A percentile compares a stretch with the other conserved stretches of the same genome.
Conservation (phyloP, 2,113 vertebrate species). For the Eudyptes chrysolophus region DNA sequence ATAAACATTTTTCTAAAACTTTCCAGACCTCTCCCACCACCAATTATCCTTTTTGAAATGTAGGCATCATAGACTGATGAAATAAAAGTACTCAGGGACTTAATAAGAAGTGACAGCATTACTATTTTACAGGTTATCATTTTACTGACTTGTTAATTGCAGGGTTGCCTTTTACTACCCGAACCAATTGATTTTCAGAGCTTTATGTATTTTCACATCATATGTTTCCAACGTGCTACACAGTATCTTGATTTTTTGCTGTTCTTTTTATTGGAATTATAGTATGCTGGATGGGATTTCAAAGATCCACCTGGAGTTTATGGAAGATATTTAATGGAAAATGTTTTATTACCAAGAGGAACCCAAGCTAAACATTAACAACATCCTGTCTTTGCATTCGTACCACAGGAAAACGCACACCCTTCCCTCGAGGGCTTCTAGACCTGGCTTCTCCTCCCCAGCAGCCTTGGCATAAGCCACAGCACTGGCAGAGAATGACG, state of each 20-base stretch:
- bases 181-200: neutral
- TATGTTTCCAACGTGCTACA: neutral
- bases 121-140: neutral
- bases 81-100: neutral
- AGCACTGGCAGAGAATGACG: neutral
- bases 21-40: neutral
- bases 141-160: neutral
- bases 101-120: neutral
- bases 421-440: neutral
- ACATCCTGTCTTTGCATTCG: neutral
- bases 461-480: neutral
- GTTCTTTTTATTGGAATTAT: neutral
- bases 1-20: neutral
- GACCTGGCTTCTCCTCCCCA: neutral
- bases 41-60: neutral
- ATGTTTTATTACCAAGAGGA: neutral
- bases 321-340: neutral
- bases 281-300: neutral
- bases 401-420: neutral
- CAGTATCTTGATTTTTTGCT: neutral
- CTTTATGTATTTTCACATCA: neutral
- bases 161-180: neutral
- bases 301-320: neutral
- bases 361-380: constrained; percentile 1
- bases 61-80: neutral